phyloP scores from a whole-genome alignment of 1,140 invertebrate genomes.

The Drosophila murphyi region DNA sequence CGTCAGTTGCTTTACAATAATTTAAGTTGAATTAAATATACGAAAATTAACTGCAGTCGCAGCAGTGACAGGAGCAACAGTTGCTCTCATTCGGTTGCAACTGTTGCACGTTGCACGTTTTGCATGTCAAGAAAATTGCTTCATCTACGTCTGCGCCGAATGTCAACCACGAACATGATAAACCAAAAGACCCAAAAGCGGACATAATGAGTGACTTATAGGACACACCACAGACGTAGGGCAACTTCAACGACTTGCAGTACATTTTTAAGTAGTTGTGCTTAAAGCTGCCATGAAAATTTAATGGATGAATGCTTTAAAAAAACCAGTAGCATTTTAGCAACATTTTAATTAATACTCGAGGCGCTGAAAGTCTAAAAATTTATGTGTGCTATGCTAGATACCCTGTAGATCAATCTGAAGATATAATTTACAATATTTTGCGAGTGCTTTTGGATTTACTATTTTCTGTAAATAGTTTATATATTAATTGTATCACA shows the following conservation, averaged over 20 bases:
- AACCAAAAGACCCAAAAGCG: slow-evolving; percentile 49
- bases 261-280: slow-evolving; percentile 7
- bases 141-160: slow-evolving; percentile 77
- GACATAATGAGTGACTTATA: slow-evolving; percentile 77
- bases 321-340: slow-evolving; percentile 5
- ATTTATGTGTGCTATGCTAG: background rate
- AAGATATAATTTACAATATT: too few species aligned
- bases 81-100: slow-evolving; percentile 50
- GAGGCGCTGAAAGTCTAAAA: slow-evolving; percentile 2
- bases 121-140: slow-evolving; percentile 80
- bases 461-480: background rate
- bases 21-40: slow-evolving; percentile 80
- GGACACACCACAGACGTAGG: slow-evolving; percentile 30
- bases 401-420: slow-evolving; percentile 1
- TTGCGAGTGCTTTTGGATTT: background rate
- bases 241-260: slow-evolving; percentile 10
- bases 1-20: slow-evolving; percentile 64
- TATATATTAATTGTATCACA: too few species aligned
- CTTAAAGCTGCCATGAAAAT: slow-evolving; percentile 8
- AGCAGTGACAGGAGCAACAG: slow-evolving; percentile 37
- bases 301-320: background rate
- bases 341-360: slow-evolving; percentile 59
- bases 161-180: slow-evolving; percentile 80
- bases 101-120: slow-evolving; percentile 81
- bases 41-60: slow-evolving; percentile 74